These are phyloP conservation scores for Ornithoptera priamus DNA, from an alignment of 2,888 invertebrate genomes.

Conservation along the genomic window DNA sequence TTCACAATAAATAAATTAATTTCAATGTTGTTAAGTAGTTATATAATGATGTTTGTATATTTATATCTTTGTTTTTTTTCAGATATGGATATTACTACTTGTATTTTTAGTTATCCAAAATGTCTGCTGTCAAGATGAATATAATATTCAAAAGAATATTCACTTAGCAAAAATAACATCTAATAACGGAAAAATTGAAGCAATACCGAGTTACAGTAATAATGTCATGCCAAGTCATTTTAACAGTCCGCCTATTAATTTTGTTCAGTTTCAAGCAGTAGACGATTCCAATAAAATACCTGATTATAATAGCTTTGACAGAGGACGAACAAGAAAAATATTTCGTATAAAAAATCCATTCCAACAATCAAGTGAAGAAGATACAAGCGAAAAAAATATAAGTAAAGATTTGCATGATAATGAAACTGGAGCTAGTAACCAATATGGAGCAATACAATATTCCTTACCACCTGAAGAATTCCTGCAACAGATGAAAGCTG, in stretches of 20 bases:
- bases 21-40: too few relatives aligned
- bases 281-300: conserved; percentile 58
- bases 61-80: conserved; percentile 50
- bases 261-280: conserved; percentile 57
- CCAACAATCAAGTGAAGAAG: conserved; percentile 55
- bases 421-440: conserved; percentile 71
- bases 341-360: conserved; percentile 73
- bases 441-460: conserved; percentile 72
- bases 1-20: too few relatives aligned
- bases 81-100: conserved; percentile 72
- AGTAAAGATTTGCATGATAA: conserved; percentile 56
- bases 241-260: conserved; percentile 55
- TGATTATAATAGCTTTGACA: conserved; percentile 54
- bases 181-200: conserved; percentile 57
- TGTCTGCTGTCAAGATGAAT: conserved; percentile 67
- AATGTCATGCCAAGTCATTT: conserved; percentile 61
- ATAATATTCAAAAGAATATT: conserved; percentile 60
- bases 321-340: conserved; percentile 59
- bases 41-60: not conserved
- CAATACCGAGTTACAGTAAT: conserved; percentile 56
- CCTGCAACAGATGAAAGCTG: conserved; percentile 67
- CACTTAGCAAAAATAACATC: conserved; percentile 61
- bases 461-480: conserved; percentile 75
- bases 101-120: conserved; percentile 55
- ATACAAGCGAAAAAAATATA: conserved; percentile 47